Evolutionary conservation across 2,888 invertebrate species (phyloP), one percentile per base, ranked within the genome.

Genomic region (Drosophila koepferae): DNA sequence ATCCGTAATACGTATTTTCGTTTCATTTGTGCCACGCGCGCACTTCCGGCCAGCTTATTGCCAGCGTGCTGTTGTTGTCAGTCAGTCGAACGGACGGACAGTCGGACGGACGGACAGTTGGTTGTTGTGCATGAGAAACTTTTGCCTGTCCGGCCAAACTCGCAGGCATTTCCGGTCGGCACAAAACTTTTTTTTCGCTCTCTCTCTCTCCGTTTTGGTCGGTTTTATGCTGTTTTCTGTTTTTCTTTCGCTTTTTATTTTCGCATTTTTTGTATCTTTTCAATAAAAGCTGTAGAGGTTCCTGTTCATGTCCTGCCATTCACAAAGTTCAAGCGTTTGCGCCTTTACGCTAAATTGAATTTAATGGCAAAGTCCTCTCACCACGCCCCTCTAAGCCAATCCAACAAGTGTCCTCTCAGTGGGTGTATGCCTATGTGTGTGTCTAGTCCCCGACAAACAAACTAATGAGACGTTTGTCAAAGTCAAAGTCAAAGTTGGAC

Each of bases 321-420:
- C 66, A 67, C 56, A 66, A 81, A 80, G 80, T 74, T 84, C 71
- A 84, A 85, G 77, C 86, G 87, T 74, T 80, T 76, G 80, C 77
- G 77, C 81, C 86, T 89, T 89, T 79, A 79, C 89, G 84, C 81
- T 81, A 86, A 86, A 86, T 86, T 86, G 86, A 89, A 89, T 89
- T 86, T 89, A 86, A 86, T 86, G 81, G 73, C 68, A 63, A 64
- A 53, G 28, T 65, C 64, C 68, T 34, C 16, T 14, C 38, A 2
- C 59, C 36, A 4, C n/a, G 36, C 28, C 0, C 28, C 2, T 8
- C 14, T 31, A 34, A 23, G 18, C 23, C 23, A 12, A 43, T 31
- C 67, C 68, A 79, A 78, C 79, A 78, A 79, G 78, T 80, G 80
- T 70, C 62, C 71, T 55, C 40, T 58, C 46, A 58, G 31, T 54